Conservation (phyloP, 2,888 invertebrate genomes). For the Leptothorax acervorum region DNA sequence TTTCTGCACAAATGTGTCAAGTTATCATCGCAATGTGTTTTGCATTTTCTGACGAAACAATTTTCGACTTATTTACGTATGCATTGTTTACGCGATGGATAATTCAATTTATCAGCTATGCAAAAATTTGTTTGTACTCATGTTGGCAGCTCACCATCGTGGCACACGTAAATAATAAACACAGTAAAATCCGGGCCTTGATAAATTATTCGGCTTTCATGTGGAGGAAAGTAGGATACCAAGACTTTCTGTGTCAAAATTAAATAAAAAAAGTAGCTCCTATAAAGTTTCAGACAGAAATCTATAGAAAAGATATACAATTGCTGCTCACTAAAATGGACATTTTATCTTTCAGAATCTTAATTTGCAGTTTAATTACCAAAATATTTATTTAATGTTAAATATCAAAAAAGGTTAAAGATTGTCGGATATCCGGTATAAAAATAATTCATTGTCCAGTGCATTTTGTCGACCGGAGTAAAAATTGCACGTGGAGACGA, state of each 20-base stretch:
- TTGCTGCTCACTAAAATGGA: not conserved
- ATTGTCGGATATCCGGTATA: not conserved
- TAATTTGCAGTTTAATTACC: not conserved
- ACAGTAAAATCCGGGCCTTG: not conserved
- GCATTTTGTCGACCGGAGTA: slow-evolving; percentile 13
- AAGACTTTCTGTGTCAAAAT: not conserved
- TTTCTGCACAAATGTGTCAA: not conserved
- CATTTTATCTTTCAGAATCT: not conserved
- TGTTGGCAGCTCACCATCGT: not conserved
- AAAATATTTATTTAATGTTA: not conserved
- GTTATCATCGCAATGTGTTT: not conserved
- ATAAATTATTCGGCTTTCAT: not conserved
- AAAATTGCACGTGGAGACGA: slow-evolving; percentile 75
- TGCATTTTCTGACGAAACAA: not conserved
- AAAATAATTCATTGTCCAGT: not conserved
- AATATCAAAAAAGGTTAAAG: not conserved
- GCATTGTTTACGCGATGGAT: slow-evolving; percentile 2
- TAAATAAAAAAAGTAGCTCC: not conserved
- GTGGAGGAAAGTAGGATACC: not conserved
- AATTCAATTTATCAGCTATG: not conserved
- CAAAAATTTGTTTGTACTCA: slow-evolving; percentile 11
- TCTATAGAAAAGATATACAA: not conserved
- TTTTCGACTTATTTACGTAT: slow-evolving; percentile 20
- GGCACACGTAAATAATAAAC: slow-evolving; percentile 9
- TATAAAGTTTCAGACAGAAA: not conserved